Evolutionary conservation across 2,797 vertebrate species (phyloP), one percentile per base, ranked within the genome.

Genomic region (Molothrus aeneus): DNA sequence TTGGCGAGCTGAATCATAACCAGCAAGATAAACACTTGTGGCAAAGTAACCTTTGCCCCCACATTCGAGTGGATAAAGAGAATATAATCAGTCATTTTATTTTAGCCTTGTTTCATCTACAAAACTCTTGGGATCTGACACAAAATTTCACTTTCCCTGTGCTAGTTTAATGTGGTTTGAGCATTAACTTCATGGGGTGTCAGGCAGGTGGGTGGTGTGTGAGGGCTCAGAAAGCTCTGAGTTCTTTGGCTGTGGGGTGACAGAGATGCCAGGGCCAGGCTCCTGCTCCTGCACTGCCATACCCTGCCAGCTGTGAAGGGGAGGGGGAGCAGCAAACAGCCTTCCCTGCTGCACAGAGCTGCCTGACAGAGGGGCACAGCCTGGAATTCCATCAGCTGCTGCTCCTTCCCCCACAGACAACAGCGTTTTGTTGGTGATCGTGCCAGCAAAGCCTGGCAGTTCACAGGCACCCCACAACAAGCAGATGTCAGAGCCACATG

Each of bases 21-120:
- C 47, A 91, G 81, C 22, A 88, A 80, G 59, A 86, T 86, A 92
- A 95, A 93, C 42, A 72, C 43, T 86, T 72, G 63, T 56, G 75
- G 87, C 86, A 88, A 90, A 92, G 54, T 88, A 86, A 90, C 80
- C 89, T 96, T 94, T 95, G 71, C 47, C 61, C 75, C 38, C 17
- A n/a, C 9, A 21, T 22, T 80, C 0, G 0, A 88, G 36, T 51
- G 31, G 19, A 24, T 83, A 63, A 89, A 85, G 73, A 68, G 5
- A 87, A 91, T 83, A 54, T 88, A 90, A 88, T 89, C 61, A 51
- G 59, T 56, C 24, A 7, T 43, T 88, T 82, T 53, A 40, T 74
- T 94, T 83, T 74, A 63, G 24, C 28, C 7, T 78, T 79, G 36
- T 16, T 86, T 32, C 51, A 47, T 32, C 60, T 65, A 42, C n/a